Evolutionary conservation across 1,140 invertebrate species (phyloP).

Genomic region (Sitobion miscanthi): DNA sequence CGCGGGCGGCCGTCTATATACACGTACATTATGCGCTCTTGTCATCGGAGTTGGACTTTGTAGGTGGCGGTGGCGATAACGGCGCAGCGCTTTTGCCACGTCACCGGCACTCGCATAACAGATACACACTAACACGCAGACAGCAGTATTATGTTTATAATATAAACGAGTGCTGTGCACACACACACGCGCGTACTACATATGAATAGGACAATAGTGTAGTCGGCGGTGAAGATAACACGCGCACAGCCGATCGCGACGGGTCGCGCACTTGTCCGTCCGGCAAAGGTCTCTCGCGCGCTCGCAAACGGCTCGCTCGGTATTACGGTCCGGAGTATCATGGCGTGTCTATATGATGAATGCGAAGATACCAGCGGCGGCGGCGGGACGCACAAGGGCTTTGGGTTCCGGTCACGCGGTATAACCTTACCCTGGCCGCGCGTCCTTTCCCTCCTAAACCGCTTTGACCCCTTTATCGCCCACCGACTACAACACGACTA

Average conservation of each 20-base stretch:
- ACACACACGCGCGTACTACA: neutral
- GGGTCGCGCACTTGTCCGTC: neutral
- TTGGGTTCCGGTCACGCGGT: constrained; percentile 17
- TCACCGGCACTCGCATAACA: neutral
- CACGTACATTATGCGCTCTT: neutral
- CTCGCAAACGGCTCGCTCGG: neutral
- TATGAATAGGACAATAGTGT: constrained; percentile 9
- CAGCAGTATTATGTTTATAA: neutral
- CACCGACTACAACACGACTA: neutral
- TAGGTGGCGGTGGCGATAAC: neutral
- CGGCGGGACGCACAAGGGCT: neutral
- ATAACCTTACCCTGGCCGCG: neutral
- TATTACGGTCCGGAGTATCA: neutral
- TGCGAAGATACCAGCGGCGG: neutral
- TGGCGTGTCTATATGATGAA: neutral
- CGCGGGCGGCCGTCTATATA: too few relatives aligned
- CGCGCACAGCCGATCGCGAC: neutral
- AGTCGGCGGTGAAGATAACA: neutral
- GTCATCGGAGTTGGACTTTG: neutral
- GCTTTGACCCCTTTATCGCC: neutral
- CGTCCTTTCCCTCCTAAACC: neutral
- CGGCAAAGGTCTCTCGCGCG: neutral
- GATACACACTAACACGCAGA: neutral
- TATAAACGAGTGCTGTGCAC: neutral
- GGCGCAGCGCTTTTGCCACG: neutral